Evolutionary conservation across 2,113 vertebrate genomes (phyloP).

Genomic region (Microtus richardsoni): DNA sequence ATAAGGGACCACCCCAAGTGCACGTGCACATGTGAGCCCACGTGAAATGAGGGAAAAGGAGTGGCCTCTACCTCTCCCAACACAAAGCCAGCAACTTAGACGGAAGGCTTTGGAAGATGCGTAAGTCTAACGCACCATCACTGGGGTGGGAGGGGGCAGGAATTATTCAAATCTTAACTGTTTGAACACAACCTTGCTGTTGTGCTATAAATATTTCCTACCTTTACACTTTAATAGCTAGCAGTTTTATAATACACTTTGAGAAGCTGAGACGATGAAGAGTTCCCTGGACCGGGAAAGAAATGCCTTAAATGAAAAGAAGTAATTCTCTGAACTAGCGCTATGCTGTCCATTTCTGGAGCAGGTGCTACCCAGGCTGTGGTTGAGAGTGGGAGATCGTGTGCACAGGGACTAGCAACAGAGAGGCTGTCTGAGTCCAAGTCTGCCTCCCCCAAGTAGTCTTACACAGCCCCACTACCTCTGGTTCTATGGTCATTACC

Average conservation of each 20-base stretch:
- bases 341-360: rapidly evolving
- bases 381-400: neutral
- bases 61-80: neutral
- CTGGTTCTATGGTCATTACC: neutral
- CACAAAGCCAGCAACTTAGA: neutral
- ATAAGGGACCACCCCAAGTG: neutral
- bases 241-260: neutral
- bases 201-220: neutral
- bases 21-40: neutral
- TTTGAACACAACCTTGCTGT: neutral
- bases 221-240: neutral
- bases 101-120: neutral
- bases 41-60: neutral
- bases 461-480: neutral
- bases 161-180: rapidly evolving
- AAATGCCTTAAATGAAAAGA: neutral
- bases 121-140: too few relatives aligned
- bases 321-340: neutral
- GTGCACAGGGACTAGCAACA: rapidly evolving
- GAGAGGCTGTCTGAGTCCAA: neutral
- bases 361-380: neutral
- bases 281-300: neutral
- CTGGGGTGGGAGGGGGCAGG: too few relatives aligned
- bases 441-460: neutral
- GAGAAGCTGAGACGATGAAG: neutral